Evolutionary conservation across 2,113 vertebrate genomes (phyloP).

Genomic region (Phoenicopterus ruber): DNA sequence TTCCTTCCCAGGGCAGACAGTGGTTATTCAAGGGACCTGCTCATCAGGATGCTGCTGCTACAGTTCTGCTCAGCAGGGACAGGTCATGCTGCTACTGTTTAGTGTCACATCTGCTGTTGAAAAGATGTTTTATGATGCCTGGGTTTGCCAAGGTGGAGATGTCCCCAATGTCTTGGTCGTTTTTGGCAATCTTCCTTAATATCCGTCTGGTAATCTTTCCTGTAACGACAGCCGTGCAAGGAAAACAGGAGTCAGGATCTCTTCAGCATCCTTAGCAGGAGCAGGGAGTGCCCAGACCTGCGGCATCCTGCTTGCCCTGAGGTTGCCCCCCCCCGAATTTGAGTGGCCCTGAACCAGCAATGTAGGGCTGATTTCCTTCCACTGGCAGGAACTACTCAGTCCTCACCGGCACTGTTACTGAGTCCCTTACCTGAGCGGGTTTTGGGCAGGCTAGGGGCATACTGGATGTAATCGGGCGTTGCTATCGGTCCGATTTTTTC

Average conservation of each 20-base stretch:
- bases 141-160: slow-evolving; percentile 90
- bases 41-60: background rate
- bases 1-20: background rate
- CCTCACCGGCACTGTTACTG: background rate
- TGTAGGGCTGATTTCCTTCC: background rate
- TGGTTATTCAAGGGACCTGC: background rate
- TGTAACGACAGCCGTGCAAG: slow-evolving; percentile 18
- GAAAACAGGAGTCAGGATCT: background rate
- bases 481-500: slow-evolving; percentile 97
- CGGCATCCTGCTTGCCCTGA: background rate
- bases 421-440: slow-evolving; percentile 88
- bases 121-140: slow-evolving; percentile 86
- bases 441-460: slow-evolving; percentile 93
- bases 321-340: background rate
- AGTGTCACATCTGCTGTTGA: slow-evolving; percentile 82
- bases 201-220: slow-evolving; percentile 96
- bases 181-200: slow-evolving; percentile 89
- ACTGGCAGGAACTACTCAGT: background rate
- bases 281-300: background rate
- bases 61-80: background rate
- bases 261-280: background rate
- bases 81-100: slow-evolving; percentile 63
- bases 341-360: background rate
- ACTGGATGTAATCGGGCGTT: slow-evolving; percentile 95
- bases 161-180: slow-evolving; percentile 89